A percentile compares a stretch with the other conserved stretches of the same genome.
Conservation (phyloP, 2,113 vertebrate genomes). For the Prunella fulvescens region DNA sequence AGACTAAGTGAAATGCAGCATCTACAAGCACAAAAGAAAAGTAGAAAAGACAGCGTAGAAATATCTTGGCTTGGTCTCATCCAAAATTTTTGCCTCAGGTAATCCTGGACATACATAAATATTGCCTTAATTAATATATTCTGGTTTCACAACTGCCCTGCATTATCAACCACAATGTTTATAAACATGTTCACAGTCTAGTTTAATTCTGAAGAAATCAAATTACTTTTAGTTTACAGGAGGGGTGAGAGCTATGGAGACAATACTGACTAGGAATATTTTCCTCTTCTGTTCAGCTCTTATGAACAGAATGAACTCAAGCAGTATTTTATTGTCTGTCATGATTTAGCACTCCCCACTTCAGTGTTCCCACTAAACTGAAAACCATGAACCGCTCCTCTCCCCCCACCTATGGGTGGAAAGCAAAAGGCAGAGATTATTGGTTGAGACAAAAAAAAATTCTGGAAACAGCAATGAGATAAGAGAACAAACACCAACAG, state of each 20-base stretch:
- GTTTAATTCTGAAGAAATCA: neutral
- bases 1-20: neutral
- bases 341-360: neutral
- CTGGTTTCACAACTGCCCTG: neutral
- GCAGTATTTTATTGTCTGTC: neutral
- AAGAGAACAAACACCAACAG: neutral
- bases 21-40: neutral
- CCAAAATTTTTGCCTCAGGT: neutral
- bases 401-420: neutral
- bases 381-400: neutral
- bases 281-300: neutral
- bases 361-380: neutral
- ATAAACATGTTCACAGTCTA: neutral
- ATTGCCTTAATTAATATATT: neutral
- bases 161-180: neutral
- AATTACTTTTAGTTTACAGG: neutral
- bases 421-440: neutral
- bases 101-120: neutral
- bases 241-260: neutral
- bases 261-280: neutral
- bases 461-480: neutral
- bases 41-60: neutral
- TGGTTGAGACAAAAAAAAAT: neutral
- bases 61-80: neutral
- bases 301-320: neutral